phyloP scores from a whole-genome alignment of 2,797 vertebrate species.

The Gadopsis marmoratus region DNA sequence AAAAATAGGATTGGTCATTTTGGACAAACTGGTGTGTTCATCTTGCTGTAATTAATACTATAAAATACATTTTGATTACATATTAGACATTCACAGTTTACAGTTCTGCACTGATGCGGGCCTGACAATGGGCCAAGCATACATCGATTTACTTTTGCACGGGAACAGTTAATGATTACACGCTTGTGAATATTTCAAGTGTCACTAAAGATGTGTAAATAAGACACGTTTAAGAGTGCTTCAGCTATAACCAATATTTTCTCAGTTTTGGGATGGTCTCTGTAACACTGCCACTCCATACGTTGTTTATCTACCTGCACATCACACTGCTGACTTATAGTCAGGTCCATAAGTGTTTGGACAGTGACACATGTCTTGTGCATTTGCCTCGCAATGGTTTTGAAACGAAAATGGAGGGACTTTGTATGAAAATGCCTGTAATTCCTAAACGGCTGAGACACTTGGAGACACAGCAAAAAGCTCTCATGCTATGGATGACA shows the following conservation, averaged over 20 bases:
- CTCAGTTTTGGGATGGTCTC: background rate
- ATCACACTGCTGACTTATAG: constrained; percentile 10
- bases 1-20: too few species aligned
- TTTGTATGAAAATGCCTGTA: too few species aligned
- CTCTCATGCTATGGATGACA: constrained; percentile 61
- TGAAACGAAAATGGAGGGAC: too few species aligned
- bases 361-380: too few species aligned
- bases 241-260: background rate
- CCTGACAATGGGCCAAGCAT: too few species aligned
- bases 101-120: too few species aligned
- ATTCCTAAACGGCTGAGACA: background rate
- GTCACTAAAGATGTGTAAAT: background rate
- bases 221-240: background rate
- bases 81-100: too few species aligned
- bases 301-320: constrained; percentile 11
- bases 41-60: too few species aligned
- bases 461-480: constrained; percentile 31
- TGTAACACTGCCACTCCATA: background rate
- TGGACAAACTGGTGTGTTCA: too few species aligned
- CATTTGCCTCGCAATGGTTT: too few species aligned
- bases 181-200: background rate
- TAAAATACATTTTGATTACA: too few species aligned
- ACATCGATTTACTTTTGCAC: background rate
- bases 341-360: too few species aligned
- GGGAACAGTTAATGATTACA: background rate